phyloP scores from a whole-genome alignment of 2,888 invertebrate genomes.

The Drosophila buzzatii region DNA sequence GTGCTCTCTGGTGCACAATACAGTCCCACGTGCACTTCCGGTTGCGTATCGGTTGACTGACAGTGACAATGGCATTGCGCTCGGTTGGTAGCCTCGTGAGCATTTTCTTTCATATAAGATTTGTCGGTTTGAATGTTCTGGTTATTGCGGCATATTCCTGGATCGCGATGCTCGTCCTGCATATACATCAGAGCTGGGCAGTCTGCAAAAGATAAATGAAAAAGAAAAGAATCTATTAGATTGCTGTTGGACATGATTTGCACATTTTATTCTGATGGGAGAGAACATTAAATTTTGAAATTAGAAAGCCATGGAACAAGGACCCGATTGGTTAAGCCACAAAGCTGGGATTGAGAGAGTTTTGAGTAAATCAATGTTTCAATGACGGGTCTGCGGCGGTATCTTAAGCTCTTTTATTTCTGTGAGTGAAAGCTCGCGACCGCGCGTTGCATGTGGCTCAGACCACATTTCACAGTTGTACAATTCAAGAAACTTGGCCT shows the following conservation, averaged over 20 bases:
- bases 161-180: conserved; percentile 55
- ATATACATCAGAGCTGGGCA: conserved; percentile 69
- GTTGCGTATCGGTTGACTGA: background rate
- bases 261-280: conserved; percentile 23
- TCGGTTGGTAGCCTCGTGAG: conserved; percentile 22
- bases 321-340: conserved; percentile 12
- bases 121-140: conserved; percentile 49
- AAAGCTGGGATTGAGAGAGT: background rate
- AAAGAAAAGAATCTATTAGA: conserved; percentile 43
- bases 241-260: conserved; percentile 9
- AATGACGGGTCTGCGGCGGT: conserved; percentile 2
- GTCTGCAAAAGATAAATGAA: conserved; percentile 45
- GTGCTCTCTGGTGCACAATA: background rate
- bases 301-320: conserved; percentile 30
- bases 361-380: background rate
- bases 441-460: conserved; percentile 36
- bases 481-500: conserved; percentile 76
- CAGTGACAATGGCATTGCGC: background rate
- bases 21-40: too few relatives aligned
- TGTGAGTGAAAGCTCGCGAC: conserved; percentile 54
- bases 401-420: conserved; percentile 66
- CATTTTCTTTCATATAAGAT: conserved; percentile 47
- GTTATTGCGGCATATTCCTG: conserved; percentile 17
- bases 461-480: conserved; percentile 76
- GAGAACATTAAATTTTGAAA: conserved; percentile 9